Conservation (phyloP, 2,113 vertebrate species). For the Pteruthius melanotis region DNA sequence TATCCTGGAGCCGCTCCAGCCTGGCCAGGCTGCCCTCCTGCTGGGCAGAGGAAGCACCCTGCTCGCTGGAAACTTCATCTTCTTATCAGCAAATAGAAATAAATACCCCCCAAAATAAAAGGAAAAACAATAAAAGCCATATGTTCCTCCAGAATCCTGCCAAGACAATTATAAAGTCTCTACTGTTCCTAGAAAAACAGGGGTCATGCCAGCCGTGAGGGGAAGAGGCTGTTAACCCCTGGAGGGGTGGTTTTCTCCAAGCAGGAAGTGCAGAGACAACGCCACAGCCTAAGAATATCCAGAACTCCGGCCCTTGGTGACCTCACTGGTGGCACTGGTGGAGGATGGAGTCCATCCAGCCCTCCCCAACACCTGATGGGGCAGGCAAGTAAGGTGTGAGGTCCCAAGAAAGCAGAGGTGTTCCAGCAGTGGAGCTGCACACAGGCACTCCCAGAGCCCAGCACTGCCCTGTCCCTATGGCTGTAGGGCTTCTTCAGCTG, state of each 20-base stretch:
- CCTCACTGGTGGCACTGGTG: not conserved
- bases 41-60: not conserved
- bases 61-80: not conserved
- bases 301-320: fast-evolving
- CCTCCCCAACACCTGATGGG: not conserved
- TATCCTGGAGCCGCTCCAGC: fast-evolving
- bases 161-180: not conserved
- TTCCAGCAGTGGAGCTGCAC: not conserved
- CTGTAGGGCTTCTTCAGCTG: not conserved
- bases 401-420: not conserved
- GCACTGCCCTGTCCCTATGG: fast-evolving
- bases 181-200: slow-evolving; percentile 51
- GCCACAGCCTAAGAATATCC: not conserved
- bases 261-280: fast-evolving
- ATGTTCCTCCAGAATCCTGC: slow-evolving; percentile 17
- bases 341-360: not conserved
- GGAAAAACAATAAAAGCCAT: slow-evolving; percentile 23
- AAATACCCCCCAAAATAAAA: not conserved
- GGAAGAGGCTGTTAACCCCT: slow-evolving; percentile 23
- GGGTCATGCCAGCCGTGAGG: not conserved
- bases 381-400: fast-evolving
- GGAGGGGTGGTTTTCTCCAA: not conserved
- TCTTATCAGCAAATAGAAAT: slow-evolving; percentile 41
- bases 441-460: not conserved
- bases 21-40: not conserved